Conservation (phyloP, 2,888 invertebrate genomes). For the Odiellus spinosus region DNA sequence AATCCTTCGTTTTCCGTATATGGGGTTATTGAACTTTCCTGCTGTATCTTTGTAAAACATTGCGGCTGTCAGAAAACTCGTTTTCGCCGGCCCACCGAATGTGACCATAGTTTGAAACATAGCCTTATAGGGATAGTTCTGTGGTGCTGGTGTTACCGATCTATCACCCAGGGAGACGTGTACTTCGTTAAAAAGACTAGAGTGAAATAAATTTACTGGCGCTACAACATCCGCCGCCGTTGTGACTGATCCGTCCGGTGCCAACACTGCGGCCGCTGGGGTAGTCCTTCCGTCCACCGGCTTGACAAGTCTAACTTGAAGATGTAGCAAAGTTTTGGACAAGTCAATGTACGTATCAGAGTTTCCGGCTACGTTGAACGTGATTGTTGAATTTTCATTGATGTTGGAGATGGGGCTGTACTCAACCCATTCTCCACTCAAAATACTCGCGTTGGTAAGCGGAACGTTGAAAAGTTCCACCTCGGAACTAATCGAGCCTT, state of each 20-base stretch:
- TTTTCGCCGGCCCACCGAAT: too few relatives aligned
- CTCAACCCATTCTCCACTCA: conserved; percentile 8
- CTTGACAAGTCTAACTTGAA: conserved; percentile 7
- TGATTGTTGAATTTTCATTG: conserved; percentile 6
- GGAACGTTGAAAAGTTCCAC: conserved; percentile 7
- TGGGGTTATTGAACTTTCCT: too few relatives aligned
- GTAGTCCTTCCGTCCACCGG: neutral
- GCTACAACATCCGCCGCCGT: neutral
- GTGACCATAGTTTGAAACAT: too few relatives aligned
- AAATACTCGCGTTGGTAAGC: conserved; percentile 5
- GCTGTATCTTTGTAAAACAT: too few relatives aligned
- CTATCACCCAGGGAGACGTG: neutral
- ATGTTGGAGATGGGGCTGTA: conserved; percentile 9
- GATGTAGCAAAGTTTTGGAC: conserved; percentile 4
- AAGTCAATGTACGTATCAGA: conserved; percentile 7
- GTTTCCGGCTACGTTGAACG: conserved; percentile 7
- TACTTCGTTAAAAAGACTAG: conserved; percentile 7
- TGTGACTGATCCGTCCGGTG: too few relatives aligned
- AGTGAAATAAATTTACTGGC: conserved; percentile 5
- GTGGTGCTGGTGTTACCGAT: too few relatives aligned
- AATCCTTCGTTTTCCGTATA: conserved; percentile 5
- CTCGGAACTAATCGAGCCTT: conserved; percentile 7
- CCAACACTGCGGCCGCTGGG: too few relatives aligned
- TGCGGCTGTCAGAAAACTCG: too few relatives aligned
- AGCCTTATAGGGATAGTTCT: too few relatives aligned